Base-by-base conservation (phyloP, 2,888 invertebrate species). In the Subacronicta megacephala region DNA sequence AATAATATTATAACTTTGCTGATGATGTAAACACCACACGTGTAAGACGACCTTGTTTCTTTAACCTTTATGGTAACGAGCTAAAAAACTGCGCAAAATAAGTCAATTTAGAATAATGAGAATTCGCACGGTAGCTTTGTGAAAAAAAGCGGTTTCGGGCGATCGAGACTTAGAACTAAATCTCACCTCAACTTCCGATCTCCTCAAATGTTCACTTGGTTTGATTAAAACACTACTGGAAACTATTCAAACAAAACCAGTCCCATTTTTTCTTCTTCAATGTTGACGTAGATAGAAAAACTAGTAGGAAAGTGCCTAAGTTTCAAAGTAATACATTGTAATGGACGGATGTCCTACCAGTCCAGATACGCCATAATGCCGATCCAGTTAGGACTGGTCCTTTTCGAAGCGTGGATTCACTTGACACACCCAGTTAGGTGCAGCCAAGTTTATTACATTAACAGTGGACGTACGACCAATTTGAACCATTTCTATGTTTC, bases 21-120 rank as follows among this genome's bases (percentile, higher is more conserved):
- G 44, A 7, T 33, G 23, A 18, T 33, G 35, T 42, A 62, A 52
- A 55, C 47, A 67, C n/a, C n/a, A n/a, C n/a, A n/a, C n/a, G n/a
- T 38, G 59, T 59, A 51, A 69, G 13, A 35, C 50, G 53, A 50
- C 72, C 70, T 70, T 72, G 50, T n/a, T 3, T 45, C 18, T 33
- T 26, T 45, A 52, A 61, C 62, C 29, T 62, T 50, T 56, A 59
- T 54, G 47, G 68, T 20, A 16, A 15, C 6, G 13, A 18, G 26
- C 13, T 46, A 52, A 66, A 58, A 61, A 64, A 54, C 33, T 38
- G 16, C 7, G 40, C 38, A 37, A 46, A 67, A 61, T 49, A 67
- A 44, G 26, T 47, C 31, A 23, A n/a, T n/a, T 23, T 23, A 23
- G 23, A 23, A 23, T 23, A 23, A 23, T 9, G 7, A 23, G 23